Conservation (phyloP, 2,113 vertebrate genomes). For the Tetraodon nigroviridis region DNA sequence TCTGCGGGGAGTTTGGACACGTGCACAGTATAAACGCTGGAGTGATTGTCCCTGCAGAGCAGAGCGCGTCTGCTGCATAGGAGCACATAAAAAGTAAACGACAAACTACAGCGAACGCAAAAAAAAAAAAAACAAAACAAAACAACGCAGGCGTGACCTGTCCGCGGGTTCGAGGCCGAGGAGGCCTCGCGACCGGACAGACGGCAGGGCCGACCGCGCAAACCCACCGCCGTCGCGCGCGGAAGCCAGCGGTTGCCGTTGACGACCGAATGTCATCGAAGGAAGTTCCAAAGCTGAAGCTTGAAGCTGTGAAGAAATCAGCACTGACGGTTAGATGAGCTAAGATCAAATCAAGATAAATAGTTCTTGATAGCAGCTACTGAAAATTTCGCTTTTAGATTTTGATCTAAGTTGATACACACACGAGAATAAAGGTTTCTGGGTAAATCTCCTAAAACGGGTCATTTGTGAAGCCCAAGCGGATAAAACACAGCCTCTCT, state of each 20-base stretch:
- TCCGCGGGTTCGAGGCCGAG: slow-evolving; percentile 16
- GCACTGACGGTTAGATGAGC: not conserved
- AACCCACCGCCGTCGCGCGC: slow-evolving; percentile 12
- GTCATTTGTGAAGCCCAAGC: slow-evolving; percentile 11
- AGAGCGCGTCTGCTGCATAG: slow-evolving; percentile 50
- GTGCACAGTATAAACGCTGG: slow-evolving; percentile 27
- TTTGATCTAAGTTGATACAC: slow-evolving; percentile 24
- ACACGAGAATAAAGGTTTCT: not conserved
- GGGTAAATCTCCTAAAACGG: slow-evolving; percentile 12
- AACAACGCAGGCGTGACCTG: slow-evolving; percentile 26
- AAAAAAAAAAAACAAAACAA: too few species aligned
- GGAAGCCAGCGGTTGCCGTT: slow-evolving; percentile 52
- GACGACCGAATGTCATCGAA: slow-evolving; percentile 28
- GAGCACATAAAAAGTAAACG: slow-evolving; percentile 58
- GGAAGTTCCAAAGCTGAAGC: not conserved
- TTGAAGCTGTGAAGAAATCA: too few species aligned
- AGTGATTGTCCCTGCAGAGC: slow-evolving; percentile 53
- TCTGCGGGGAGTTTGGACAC: slow-evolving; percentile 2
- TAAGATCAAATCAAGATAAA: slow-evolving; percentile 33
- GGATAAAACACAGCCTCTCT: slow-evolving; percentile 9
- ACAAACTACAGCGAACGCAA: slow-evolving; percentile 42
- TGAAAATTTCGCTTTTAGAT: slow-evolving; percentile 16
- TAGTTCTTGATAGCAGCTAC: slow-evolving; percentile 43
- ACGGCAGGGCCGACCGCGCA: slow-evolving; percentile 14
- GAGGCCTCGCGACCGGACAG: slow-evolving; percentile 1